phyloP scores from a whole-genome alignment of 2,797 vertebrate genomes.

The Telmatherina bonti region DNA sequence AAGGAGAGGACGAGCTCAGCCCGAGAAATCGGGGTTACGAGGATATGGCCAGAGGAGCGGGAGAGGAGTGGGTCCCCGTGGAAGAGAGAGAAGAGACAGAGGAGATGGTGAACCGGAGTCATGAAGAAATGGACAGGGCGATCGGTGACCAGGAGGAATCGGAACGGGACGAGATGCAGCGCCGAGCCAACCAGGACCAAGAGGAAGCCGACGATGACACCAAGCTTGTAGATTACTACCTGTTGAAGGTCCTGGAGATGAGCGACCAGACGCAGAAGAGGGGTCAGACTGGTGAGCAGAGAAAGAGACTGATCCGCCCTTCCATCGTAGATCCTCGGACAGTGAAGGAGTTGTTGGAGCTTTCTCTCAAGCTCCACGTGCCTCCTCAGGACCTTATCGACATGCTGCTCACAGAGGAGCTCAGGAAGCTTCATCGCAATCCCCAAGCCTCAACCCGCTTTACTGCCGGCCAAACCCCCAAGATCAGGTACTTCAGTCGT shows the following conservation, averaged over 20 bases:
- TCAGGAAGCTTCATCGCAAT: constrained; percentile 88
- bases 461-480: constrained; percentile 83
- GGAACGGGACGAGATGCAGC: constrained; percentile 84
- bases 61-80: constrained; percentile 95
- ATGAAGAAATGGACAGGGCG: constrained; percentile 89
- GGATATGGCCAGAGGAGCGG: constrained; percentile 88
- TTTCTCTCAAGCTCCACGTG: constrained; percentile 95
- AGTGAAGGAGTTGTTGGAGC: constrained; percentile 92
- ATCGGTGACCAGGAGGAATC: constrained; percentile 79
- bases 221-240: constrained; percentile 91
- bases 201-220: constrained; percentile 90
- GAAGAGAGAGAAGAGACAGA: constrained; percentile 95
- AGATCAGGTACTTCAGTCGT: constrained; percentile 86
- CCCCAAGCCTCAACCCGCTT: constrained; percentile 79
- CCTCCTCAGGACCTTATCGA: constrained; percentile 97
- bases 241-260: constrained; percentile 90
- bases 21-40: constrained; percentile 92
- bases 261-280: constrained; percentile 82
- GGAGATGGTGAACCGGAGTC: constrained; percentile 91
- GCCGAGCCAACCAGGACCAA: constrained; percentile 77
- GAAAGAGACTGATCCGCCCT: constrained; percentile 84
- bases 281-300: constrained; percentile 80
- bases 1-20: constrained; percentile 87
- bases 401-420: constrained; percentile 91
- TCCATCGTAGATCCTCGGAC: constrained; percentile 89